Evolutionary conservation across 1,140 invertebrate genomes (phyloP), one percentile per base, ranked within the genome.

Genomic region (Fopius arisanus): DNA sequence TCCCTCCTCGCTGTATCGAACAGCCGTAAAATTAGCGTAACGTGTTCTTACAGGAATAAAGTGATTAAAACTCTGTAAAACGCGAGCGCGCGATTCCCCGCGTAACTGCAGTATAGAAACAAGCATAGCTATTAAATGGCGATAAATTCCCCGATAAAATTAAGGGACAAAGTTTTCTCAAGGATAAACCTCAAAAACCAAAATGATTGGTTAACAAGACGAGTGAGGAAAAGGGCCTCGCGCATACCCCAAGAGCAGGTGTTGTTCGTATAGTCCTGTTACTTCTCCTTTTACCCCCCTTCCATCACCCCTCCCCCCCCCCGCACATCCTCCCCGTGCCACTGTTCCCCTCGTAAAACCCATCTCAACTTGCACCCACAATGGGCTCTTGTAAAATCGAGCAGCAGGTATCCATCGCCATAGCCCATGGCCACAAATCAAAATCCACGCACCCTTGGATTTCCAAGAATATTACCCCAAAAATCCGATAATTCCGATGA

Each of bases 231-330:
- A 73, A 73, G 72, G 72, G 51, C 16, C 62, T 68, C 72, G 72
- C 63, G 63, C 71, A 73, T 73, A 73, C 71, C 71, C 71, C 48
- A 73, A 73, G 62, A 73, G 71, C 72, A 73, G 72, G 72, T 73
- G 72, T 73, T 73, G 65, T 73, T 73, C 72, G 66, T 67, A 73
- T 31, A 31, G 43, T 40, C 51, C 48, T 67, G 29, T 68, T 62
- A 26, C 28, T 51, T 31, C 21, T 21, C 2, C 43, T 21, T 14
- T 67, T 33, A 10, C 41, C 10, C 31, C 29, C 6, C n/a, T n/a
- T n/a, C n/a, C n/a, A n/a, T n/a, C n/a, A n/a, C n/a, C n/a, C n/a
- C n/a, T n/a, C n/a, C n/a, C n/a, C n/a, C n/a, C n/a, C n/a, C n/a
- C n/a, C n/a, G n/a, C n/a, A n/a, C n/a, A n/a, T n/a, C n/a, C n/a